Conservation (phyloP, 2,888 invertebrate species). For the Chironomus riparius region DNA sequence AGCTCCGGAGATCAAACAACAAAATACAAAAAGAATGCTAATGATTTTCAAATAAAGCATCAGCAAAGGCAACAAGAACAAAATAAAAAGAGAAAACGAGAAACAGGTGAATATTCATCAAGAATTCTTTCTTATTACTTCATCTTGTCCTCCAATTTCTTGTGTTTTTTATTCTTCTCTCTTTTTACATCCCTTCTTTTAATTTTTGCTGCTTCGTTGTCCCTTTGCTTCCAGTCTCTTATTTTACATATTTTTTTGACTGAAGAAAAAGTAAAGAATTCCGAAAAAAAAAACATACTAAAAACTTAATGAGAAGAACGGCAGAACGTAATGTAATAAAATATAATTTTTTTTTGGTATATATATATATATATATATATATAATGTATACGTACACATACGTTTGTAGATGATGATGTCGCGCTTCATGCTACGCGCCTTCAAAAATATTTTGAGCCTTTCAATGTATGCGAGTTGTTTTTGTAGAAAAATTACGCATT, state of each 20-base stretch:
- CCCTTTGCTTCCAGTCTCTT: not conserved
- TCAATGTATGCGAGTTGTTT: not conserved
- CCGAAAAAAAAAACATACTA: not conserved
- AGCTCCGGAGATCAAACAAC: conserved; percentile 4
- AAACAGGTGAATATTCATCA: conserved; percentile 32
- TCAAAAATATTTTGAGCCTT: not conserved
- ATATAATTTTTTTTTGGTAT: too few relatives aligned
- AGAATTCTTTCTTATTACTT: not conserved
- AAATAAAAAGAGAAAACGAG: conserved; percentile 33
- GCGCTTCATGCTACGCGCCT: not conserved
- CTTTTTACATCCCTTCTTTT: not conserved
- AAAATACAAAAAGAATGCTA: conserved; percentile 15
- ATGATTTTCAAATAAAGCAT: not conserved
- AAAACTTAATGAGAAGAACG: too few relatives aligned
- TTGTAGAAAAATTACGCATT: not conserved
- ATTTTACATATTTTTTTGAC: not conserved
- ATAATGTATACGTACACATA: too few relatives aligned
- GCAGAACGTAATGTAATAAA: too few relatives aligned
- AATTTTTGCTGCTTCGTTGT: not conserved
- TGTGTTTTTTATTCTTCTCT: not conserved
- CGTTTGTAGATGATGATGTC: not conserved
- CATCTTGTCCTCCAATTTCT: not conserved
- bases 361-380: too few relatives aligned
- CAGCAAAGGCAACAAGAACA: conserved; percentile 29
- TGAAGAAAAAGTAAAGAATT: not conserved